Conservation (phyloP, 2,888 invertebrate genomes). For the Siphlonurus alternatus region DNA sequence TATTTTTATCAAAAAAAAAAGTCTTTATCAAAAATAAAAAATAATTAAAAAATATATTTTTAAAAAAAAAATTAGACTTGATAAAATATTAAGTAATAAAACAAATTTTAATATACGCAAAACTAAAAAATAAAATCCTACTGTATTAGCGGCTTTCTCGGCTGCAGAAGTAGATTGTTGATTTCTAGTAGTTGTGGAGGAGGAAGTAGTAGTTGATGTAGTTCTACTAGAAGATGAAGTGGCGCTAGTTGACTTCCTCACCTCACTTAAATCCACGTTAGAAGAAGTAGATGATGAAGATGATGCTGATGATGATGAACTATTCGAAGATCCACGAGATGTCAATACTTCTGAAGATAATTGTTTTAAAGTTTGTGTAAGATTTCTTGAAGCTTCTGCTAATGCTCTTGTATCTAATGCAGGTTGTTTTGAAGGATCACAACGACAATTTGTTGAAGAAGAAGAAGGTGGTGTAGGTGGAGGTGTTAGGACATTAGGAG, state of each 20-base stretch:
- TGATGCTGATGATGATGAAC: not conserved
- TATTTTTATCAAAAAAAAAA: too few relatives aligned
- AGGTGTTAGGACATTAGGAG: too few relatives aligned
- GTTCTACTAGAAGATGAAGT: not conserved
- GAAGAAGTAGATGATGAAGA: not conserved
- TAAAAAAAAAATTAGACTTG: too few relatives aligned
- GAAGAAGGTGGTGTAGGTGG: not conserved
- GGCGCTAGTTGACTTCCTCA: not conserved
- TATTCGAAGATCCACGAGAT: conserved; percentile 22
- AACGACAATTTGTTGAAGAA: not conserved
- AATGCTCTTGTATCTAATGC: conserved; percentile 52
- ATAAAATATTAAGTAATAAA: too few relatives aligned
- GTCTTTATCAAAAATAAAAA: too few relatives aligned
- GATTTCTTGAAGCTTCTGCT: conserved; percentile 77
- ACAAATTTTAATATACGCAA: too few relatives aligned
- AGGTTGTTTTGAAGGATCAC: conserved; percentile 21
- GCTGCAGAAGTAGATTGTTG: not conserved
- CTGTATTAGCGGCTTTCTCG: conserved; percentile 25
- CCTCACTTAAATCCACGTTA: not conserved
- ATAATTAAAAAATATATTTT: too few relatives aligned
- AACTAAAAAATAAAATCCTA: conserved; percentile 15
- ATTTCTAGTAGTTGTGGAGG: not conserved
- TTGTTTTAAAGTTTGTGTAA: conserved; percentile 80
- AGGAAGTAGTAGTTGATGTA: not conserved
- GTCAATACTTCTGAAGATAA: conserved; percentile 79